Percentiles rank a stretch among this genome's conserved stretches.
phyloP scores from a whole-genome alignment of 2,113 vertebrate species.

The Nanorana parkeri region DNA sequence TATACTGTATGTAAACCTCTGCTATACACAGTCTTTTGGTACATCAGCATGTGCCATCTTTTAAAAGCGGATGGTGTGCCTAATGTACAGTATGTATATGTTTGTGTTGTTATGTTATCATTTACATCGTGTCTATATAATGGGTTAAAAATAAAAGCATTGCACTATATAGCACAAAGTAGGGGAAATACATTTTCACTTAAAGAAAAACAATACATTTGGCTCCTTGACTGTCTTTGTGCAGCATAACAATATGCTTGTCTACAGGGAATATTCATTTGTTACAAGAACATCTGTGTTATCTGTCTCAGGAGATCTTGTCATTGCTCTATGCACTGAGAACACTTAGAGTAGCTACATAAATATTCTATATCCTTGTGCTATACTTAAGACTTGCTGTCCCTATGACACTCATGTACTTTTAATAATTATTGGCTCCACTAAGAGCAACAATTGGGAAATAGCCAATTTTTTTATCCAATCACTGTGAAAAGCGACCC shows the following conservation, averaged over 20 bases:
- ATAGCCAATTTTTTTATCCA: background rate
- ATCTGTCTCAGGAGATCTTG: background rate
- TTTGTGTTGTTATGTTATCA: no score
- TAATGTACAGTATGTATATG: no score
- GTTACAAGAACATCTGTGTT: slow-evolving; percentile 25
- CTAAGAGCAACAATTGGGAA: slow-evolving; percentile 2
- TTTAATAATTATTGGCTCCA: slow-evolving; percentile 20
- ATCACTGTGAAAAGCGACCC: slow-evolving; percentile 11
- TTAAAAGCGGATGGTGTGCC: no score
- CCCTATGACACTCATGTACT: background rate
- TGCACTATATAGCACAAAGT: no score
- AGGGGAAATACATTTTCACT: no score
- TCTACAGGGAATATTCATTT: slow-evolving; percentile 16
- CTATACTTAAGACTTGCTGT: background rate
- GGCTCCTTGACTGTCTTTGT: no score
- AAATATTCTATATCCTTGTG: background rate
- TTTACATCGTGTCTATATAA: no score
- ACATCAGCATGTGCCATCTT: no score
- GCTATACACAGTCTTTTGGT: no score
- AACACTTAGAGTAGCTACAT: background rate
- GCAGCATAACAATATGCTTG: background rate
- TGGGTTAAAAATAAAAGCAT: no score
- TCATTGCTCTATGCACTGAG: background rate
- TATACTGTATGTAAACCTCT: no score
- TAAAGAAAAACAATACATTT: no score